Conservation (phyloP, 1,140 invertebrate species). For the Drosophila tristis region DNA sequence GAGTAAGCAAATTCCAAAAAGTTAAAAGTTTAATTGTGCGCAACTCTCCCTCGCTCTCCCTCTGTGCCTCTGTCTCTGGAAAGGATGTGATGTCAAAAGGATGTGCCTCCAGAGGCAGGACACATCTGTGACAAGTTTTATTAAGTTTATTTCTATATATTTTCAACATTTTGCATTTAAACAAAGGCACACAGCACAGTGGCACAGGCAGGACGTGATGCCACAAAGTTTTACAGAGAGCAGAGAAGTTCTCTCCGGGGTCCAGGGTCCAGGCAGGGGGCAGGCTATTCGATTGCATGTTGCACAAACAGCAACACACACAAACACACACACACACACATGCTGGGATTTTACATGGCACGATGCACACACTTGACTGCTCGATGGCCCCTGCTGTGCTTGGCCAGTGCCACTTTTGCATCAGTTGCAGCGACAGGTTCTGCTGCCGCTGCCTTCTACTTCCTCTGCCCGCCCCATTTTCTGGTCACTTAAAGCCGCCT, state of each 20-base stretch:
- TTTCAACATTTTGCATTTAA: conserved; percentile 57
- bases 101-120: conserved; percentile 17
- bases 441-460: too few species aligned
- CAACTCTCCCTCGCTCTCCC: conserved; percentile 31
- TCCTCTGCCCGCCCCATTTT: neutral
- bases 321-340: conserved; percentile 32
- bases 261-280: neutral
- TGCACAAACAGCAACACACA: too few species aligned
- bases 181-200: conserved; percentile 10
- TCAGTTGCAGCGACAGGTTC: conserved; percentile 24
- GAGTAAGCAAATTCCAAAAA: conserved; percentile 64
- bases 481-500: conserved; percentile 29
- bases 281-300: conserved; percentile 28
- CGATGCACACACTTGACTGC: conserved; percentile 76
- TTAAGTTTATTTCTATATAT: conserved; percentile 78
- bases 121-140: conserved; percentile 79
- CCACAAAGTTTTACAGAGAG: conserved; percentile 45
- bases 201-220: conserved; percentile 42
- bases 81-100: conserved; percentile 13
- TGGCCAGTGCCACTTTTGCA: conserved; percentile 16
- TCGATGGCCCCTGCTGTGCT: conserved; percentile 61
- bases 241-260: neutral
- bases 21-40: conserved; percentile 82
- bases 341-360: conserved; percentile 55
- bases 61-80: conserved; percentile 17